Evolutionary conservation across 1,140 invertebrate genomes (phyloP).

Genomic region (Heliconius hewitsoni): DNA sequence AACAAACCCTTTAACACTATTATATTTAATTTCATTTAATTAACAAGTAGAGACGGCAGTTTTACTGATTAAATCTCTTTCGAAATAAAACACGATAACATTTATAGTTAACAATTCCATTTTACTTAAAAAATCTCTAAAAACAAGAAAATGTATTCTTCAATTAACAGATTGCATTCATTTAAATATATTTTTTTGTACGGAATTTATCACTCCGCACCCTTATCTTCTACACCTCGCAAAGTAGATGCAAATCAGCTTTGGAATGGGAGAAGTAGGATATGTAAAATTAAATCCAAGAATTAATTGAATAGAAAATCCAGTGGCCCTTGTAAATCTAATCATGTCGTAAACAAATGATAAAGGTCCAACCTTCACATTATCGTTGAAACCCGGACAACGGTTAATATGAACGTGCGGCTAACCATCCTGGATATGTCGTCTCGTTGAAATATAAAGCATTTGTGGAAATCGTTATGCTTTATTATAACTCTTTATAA

Average conservation of each 20-base stretch:
- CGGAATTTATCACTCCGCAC: conserved; percentile 13
- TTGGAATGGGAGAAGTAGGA: conserved; percentile 18
- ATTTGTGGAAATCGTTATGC: background rate
- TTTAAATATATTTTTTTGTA: background rate
- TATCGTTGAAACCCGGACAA: conserved; percentile 62
- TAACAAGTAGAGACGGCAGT: too few species aligned
- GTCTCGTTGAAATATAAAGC: background rate
- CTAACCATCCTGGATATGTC: conserved; percentile 65
- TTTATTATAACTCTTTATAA: background rate
- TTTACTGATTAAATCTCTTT: too few species aligned
- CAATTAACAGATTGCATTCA: conserved; percentile 6
- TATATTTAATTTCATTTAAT: too few species aligned
- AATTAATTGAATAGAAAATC: conserved; percentile 53
- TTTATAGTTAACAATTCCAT: background rate
- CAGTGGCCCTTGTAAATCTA: conserved; percentile 69
- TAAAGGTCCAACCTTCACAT: conserved; percentile 68
- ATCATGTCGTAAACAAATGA: conserved; percentile 72
- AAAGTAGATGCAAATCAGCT: conserved; percentile 18
- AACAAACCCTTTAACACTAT: too few species aligned
- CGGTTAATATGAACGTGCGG: conserved; percentile 74
- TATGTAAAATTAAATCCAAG: conserved; percentile 35
- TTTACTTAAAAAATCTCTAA: background rate
- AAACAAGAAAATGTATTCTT: conserved; percentile 12
- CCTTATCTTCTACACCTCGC: conserved; percentile 9
- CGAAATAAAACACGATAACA: background rate